A percentile compares a stretch with the other conserved stretches of the same genome.
Conservation (phyloP, 2,113 vertebrate genomes). For the Sinocyclocheilus anshuiensis region DNA sequence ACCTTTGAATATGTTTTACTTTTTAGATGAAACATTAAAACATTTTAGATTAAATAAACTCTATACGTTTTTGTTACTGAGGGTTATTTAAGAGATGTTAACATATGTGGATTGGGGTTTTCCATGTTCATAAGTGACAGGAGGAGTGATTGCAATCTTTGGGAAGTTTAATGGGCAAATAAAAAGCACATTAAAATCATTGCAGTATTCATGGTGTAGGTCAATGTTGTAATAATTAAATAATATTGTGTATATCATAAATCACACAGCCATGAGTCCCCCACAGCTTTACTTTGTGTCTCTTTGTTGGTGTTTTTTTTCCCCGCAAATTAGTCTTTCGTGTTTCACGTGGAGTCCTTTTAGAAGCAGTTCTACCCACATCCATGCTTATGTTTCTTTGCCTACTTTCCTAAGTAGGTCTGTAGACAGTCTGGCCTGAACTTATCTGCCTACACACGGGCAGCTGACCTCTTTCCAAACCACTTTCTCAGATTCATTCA, state of each 20-base stretch:
- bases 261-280: not conserved
- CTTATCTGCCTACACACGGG: not conserved
- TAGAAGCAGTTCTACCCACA: not conserved
- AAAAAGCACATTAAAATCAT: not conserved
- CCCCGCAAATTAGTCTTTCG: not conserved
- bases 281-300: not conserved
- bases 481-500: conserved; percentile 11
- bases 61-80: not conserved
- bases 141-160: not conserved
- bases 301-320: not conserved
- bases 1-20: not conserved
- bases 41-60: not conserved
- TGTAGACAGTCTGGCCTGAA: conserved; percentile 34
- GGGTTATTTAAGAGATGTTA: not conserved
- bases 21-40: not conserved
- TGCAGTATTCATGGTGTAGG: not conserved
- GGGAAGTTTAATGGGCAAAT: not conserved
- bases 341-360: not conserved
- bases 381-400: not conserved
- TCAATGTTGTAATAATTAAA: not conserved
- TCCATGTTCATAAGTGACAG: not conserved
- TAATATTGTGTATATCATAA: not conserved
- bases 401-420: conserved; percentile 29
- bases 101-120: too few relatives aligned
- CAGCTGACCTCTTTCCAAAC: not conserved